Conservation (phyloP, 2,797 vertebrate genomes). For the Octomys mimax region DNA sequence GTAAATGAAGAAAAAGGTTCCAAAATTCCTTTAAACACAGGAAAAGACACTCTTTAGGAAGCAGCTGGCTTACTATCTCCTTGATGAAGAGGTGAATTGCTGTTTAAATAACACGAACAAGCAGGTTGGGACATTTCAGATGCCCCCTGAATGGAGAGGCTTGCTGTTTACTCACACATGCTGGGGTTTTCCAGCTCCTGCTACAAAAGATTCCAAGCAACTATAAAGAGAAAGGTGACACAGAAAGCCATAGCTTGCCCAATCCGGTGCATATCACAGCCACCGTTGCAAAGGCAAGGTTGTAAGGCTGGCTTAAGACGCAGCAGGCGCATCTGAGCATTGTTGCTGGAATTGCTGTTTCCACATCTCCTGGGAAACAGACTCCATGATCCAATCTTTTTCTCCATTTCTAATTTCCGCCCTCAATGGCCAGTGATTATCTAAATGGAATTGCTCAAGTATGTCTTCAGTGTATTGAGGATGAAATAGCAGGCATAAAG, state of each 20-base stretch:
- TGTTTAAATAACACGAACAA: not conserved
- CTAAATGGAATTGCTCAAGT: constrained; percentile 70
- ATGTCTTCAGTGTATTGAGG: constrained; percentile 61
- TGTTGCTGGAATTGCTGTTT: constrained; percentile 44
- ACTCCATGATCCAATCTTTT: constrained; percentile 23
- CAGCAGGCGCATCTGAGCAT: constrained; percentile 18
- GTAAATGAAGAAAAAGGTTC: not conserved
- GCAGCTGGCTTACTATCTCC: not conserved
- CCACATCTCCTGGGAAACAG: constrained; percentile 62
- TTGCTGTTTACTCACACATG: not conserved
- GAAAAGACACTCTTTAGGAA: not conserved
- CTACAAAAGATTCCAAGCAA: constrained; percentile 21
- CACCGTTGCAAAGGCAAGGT: not conserved
- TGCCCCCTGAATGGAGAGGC: not conserved
- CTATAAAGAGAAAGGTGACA: not conserved
- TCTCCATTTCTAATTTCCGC: constrained; percentile 47
- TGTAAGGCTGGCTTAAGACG: constrained; percentile 29
- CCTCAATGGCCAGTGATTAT: constrained; percentile 51
- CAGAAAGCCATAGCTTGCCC: not conserved
- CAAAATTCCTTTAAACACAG: not conserved
- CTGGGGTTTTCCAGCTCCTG: not conserved
- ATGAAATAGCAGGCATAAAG: constrained; percentile 62
- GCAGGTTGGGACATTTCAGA: not conserved
- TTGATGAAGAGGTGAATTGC: not conserved
- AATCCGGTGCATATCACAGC: not conserved